A percentile compares a stretch with the other conserved stretches of the same genome.
Conservation (phyloP, 2,113 vertebrate genomes). For the Tor tambroides region DNA sequence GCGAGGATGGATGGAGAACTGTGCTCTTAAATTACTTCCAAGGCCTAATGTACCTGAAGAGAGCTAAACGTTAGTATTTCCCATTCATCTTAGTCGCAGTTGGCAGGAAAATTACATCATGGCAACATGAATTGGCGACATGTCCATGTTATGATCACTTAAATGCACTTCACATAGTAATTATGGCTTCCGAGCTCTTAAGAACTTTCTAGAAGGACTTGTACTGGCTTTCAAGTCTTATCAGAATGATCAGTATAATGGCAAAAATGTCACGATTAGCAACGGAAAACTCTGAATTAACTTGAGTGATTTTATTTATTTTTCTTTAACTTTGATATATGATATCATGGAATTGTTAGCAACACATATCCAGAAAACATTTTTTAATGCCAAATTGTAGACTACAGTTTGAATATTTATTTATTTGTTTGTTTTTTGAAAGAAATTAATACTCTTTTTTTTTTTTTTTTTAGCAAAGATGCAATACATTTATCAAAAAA, state of each 20-base stretch:
- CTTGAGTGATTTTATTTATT: no score
- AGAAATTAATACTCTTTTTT: no score
- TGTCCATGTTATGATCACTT: slow-evolving; percentile 28
- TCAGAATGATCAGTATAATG: neutral
- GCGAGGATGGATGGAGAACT: neutral
- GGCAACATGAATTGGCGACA: neutral
- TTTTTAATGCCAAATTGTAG: no score
- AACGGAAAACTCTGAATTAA: no score
- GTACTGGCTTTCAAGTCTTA: neutral
- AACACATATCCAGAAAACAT: no score
- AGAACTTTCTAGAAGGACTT: neutral
- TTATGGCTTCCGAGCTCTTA: slow-evolving; percentile 15
- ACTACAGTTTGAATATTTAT: no score
- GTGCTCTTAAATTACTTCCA: neutral
- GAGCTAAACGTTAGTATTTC: neutral
- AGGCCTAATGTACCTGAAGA: neutral
- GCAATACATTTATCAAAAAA: no score
- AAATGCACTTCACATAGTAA: slow-evolving; percentile 22
- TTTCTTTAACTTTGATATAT: no score
- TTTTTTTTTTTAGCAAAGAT: no score
- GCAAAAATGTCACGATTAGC: neutral
- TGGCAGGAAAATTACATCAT: slow-evolving; percentile 23
- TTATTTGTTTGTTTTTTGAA: no score
- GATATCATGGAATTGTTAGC: no score
- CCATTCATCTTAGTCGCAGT: neutral